phyloP scores from a whole-genome alignment of 2,113 vertebrate genomes.

The Zingel zingel region DNA sequence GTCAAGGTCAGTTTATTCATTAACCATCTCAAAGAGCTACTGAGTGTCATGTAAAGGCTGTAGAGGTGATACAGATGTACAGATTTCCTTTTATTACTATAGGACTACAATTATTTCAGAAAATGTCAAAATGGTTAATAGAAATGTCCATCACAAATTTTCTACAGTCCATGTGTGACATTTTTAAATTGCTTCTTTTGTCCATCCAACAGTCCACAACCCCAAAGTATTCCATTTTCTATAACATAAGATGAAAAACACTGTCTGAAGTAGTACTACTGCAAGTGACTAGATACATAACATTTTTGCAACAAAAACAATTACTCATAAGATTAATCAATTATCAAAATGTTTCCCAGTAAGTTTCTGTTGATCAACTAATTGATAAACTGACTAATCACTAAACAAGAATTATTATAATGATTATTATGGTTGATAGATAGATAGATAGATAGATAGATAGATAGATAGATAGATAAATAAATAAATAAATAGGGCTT shows the following conservation, averaged over 20 bases:
- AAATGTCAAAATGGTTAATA: background rate
- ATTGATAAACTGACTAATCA: background rate
- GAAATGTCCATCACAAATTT: background rate
- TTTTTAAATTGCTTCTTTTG: background rate
- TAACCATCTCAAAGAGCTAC: background rate
- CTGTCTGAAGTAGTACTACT: no score
- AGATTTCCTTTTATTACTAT: background rate
- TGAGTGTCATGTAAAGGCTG: conserved; percentile 2
- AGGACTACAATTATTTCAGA: background rate
- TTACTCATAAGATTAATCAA: background rate
- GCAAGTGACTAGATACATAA: background rate
- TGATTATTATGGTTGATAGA: background rate
- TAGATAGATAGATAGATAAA: conserved; percentile 45
- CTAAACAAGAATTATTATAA: background rate
- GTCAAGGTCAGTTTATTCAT: background rate
- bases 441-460: conserved; percentile 37
- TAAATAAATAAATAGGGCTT: conserved; percentile 32
- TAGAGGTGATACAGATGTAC: background rate
- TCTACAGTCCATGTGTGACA: no score
- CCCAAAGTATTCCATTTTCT: background rate
- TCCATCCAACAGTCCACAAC: background rate
- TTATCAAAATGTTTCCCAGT: background rate
- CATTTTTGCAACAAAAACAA: no score
- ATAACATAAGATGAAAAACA: background rate
- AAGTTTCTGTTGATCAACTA: background rate